Base-by-base conservation (phyloP, 2,888 invertebrate species). In the Acronicta aceris region DNA sequence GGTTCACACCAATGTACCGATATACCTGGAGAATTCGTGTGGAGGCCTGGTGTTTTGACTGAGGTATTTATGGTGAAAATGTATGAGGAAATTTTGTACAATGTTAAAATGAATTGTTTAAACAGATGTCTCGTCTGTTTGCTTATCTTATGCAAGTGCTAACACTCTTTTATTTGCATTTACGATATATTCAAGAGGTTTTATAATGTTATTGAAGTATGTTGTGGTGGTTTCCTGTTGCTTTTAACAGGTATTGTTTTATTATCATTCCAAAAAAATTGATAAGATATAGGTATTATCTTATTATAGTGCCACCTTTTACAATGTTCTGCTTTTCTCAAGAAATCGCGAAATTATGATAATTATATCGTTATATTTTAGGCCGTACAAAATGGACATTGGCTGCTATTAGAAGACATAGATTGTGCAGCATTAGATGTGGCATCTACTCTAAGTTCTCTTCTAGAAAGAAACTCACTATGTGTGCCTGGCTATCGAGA, bases 1-100 rank as follows among this genome's bases (percentile, higher is more conserved):
- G 99, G 99, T 0, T 97, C 97, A 0, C 99, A 99, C 87, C 96
- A 98, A 74, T 99, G 99, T 85, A 99, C 99, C 0, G 99, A 99
- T 86, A 96, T 99, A 50, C 99, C 99, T 0, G 99, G 99, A 13
- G 98, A 99, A 90, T 99, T 99, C 94, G 93, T 98, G 17, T 99
- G 99, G 99, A 96, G 98, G 76, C 97, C 99, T 2, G 99, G 99
- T n/a, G 97, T 98, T 51, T 91, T 99, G 56, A 98, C 99, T 5
- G 98, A 96, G 95, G 97, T 85, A 78, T 36, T n/a, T 36, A 8
- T 36, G 27, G 27, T 25, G 5, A 25, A n/a, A n/a, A n/a, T n/a
- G n/a, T n/a, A n/a, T n/a, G n/a, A n/a, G 21, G 21, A 21, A 57
- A 43, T 43, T 53, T 30, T 21, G 12, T 15, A 9, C 6, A 6